Evolutionary conservation across 2,797 vertebrate genomes (phyloP).

Genomic region (Gymnothorax reevesii): DNA sequence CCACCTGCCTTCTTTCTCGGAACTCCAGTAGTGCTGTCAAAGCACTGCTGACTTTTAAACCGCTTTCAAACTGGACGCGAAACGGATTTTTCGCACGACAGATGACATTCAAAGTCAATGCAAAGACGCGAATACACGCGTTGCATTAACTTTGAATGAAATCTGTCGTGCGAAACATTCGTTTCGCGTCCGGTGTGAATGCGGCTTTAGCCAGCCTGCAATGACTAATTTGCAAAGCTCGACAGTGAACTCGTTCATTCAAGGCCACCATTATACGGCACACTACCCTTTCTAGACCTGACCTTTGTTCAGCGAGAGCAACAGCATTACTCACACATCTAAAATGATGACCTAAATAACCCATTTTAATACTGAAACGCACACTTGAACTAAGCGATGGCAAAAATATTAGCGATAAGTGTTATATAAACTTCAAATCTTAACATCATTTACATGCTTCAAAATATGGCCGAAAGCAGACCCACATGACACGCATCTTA

Average conservation of each 20-base stretch:
- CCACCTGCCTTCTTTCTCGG: background rate
- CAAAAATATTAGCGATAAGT: background rate
- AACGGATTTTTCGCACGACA: too few relatives aligned
- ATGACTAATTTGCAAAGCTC: too few relatives aligned
- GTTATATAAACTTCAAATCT: background rate
- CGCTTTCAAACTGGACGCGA: too few relatives aligned
- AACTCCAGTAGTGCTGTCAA: background rate
- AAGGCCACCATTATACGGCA: background rate
- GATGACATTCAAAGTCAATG: too few relatives aligned
- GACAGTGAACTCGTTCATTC: background rate
- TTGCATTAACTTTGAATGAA: too few relatives aligned
- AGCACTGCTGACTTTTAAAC: background rate
- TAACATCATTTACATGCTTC: background rate
- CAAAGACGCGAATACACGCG: too few relatives aligned
- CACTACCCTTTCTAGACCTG: background rate
- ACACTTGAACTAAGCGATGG: too few relatives aligned
- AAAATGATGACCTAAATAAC: background rate
- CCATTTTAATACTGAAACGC: background rate
- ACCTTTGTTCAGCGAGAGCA: background rate
- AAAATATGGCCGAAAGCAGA: background rate
- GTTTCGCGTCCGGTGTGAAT: too few relatives aligned
- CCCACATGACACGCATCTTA: background rate
- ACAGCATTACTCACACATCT: background rate
- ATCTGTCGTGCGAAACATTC: too few relatives aligned
- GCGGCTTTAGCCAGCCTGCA: too few relatives aligned